Conservation (phyloP, 1,140 invertebrate species). For the Drosophila ambigua region DNA sequence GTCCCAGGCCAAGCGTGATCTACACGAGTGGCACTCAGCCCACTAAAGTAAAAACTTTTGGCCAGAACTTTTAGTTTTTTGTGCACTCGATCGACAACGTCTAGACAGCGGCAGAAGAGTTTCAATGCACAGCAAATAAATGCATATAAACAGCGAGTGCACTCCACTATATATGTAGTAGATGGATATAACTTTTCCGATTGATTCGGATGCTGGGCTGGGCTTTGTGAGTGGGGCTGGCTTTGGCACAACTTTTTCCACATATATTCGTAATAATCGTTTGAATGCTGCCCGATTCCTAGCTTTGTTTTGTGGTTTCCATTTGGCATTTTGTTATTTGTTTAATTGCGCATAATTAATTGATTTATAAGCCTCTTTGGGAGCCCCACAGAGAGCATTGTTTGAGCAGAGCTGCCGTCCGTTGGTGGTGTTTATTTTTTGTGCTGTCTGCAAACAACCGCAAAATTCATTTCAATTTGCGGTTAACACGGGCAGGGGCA, state of each 20-base stretch:
- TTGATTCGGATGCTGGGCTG: not conserved
- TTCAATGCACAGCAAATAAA: not conserved
- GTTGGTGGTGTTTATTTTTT: conserved; percentile 3
- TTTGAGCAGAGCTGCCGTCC: not conserved
- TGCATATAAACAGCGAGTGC: not conserved
- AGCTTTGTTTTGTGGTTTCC: conserved; percentile 1
- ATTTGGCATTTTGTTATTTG: conserved; percentile 33
- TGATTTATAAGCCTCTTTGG: conserved; percentile 29
- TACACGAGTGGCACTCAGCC: not conserved
- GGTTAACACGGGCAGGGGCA: conserved; percentile 8
- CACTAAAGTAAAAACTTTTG: conserved; percentile 34
- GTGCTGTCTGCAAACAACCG: conserved; percentile 24
- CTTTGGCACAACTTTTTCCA: conserved; percentile 7
- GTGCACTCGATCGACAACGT: conserved; percentile 37
- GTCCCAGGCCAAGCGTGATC: conserved; percentile 12
- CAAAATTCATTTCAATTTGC: conserved; percentile 61
- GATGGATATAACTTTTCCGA: not conserved
- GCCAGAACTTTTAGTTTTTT: conserved; percentile 22
- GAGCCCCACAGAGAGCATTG: conserved; percentile 2
- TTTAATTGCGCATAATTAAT: conserved; percentile 59
- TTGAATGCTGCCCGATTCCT: not conserved
- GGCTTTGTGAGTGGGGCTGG: no score
- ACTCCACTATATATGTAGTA: not conserved
- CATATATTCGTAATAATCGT: conserved; percentile 3
- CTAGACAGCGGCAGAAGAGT: conserved; percentile 42